Evolutionary conservation across 2,888 invertebrate species (phyloP).

Genomic region (Chymomyza procnemis): DNA sequence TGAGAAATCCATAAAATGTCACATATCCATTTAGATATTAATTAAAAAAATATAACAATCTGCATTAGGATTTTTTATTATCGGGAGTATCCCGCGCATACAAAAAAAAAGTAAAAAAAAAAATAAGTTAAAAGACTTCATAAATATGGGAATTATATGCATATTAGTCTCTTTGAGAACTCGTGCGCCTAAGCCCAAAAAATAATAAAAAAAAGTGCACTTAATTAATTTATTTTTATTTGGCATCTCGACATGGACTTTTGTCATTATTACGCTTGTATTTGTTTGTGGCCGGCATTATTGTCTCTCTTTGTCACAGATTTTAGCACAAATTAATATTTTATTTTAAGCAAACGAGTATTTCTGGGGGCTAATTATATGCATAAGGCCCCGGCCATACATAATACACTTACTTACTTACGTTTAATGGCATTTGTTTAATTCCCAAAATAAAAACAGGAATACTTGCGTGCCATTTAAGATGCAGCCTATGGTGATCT

Average conservation of each 20-base stretch:
- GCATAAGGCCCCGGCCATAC: not conserved
- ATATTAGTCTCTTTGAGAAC: not conserved
- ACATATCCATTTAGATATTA: conserved; percentile 8
- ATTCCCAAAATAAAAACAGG: conserved; percentile 1
- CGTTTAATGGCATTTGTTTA: not conserved
- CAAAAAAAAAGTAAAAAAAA: no score
- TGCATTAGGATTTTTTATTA: conserved; percentile 36
- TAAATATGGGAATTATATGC: not conserved
- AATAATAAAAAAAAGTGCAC: conserved; percentile 37
- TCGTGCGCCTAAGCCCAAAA: conserved; percentile 10
- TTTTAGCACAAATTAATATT: conserved; percentile 46
- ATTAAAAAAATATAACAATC: conserved; percentile 25
- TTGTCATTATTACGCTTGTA: conserved; percentile 21
- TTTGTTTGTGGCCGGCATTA: conserved; percentile 21
- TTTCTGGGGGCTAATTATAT: conserved; percentile 17
- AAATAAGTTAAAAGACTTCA: no score
- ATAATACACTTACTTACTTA: not conserved
- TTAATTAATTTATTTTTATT: conserved; percentile 36
- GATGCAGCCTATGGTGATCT: not conserved
- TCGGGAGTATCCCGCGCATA: conserved; percentile 26
- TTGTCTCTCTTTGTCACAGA: conserved; percentile 41
- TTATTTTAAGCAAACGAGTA: conserved; percentile 54
- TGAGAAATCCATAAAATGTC: conserved; percentile 45
- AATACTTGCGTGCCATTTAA: not conserved
- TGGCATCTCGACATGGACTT: conserved; percentile 8